phyloP scores from a whole-genome alignment of 1,140 invertebrate genomes.

The Anadara kagoshimensis region DNA sequence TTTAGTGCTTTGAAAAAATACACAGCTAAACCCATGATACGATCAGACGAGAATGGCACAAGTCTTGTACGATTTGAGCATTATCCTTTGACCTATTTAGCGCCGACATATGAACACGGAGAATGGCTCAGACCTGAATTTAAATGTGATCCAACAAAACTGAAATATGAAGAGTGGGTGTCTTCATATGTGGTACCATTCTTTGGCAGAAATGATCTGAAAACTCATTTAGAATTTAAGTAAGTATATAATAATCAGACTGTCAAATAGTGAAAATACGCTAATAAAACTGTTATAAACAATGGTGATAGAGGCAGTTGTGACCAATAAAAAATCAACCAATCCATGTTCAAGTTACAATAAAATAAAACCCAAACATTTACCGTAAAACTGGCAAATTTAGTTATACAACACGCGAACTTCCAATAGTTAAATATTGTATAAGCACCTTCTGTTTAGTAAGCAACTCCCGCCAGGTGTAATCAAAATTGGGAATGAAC shows the following conservation, averaged over 20 bases:
- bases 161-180: conserved; percentile 87
- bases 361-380: no score
- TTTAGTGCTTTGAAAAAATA: conserved; percentile 93
- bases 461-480: no score
- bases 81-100: conserved; percentile 88
- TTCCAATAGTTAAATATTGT: no score
- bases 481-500: no score
- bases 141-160: conserved; percentile 88
- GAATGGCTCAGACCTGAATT: conserved; percentile 95
- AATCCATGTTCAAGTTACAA: no score
- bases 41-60: conserved; percentile 83
- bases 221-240: conserved; percentile 74
- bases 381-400: no score
- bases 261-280: no score
- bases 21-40: conserved; percentile 92
- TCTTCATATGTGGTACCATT: conserved; percentile 96
- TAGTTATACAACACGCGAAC: no score
- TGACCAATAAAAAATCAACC: no score
- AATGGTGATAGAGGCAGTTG: background rate
- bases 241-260: conserved; percentile 43
- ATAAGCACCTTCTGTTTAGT: no score
- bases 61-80: conserved; percentile 73
- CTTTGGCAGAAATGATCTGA: conserved; percentile 96
- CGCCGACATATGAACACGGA: conserved; percentile 79
- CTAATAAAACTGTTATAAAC: background rate